Conservation (phyloP, 2,888 invertebrate species). For the Polyommatus icarus region DNA sequence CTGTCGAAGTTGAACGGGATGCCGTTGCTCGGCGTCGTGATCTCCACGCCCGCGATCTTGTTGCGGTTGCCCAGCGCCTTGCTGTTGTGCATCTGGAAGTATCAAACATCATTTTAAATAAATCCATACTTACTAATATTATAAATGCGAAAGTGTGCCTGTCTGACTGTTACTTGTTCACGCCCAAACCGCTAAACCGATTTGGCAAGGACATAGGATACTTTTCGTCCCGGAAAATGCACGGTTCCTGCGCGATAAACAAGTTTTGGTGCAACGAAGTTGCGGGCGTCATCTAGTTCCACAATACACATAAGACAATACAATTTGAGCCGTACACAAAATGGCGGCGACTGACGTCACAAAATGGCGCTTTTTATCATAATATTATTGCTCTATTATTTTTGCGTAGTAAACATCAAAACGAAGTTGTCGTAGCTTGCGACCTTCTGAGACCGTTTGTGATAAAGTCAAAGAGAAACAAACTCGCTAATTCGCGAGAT, state of each 20-base stretch:
- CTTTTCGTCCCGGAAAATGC: too few relatives aligned
- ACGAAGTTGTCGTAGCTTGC: not conserved
- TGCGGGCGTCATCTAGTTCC: not conserved
- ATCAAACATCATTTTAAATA: not conserved
- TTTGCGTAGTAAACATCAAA: not conserved
- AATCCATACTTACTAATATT: not conserved
- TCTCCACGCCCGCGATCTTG: constrained; percentile 89
- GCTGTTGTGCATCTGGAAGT: constrained; percentile 71
- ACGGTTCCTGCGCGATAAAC: too few relatives aligned
- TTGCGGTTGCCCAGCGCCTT: constrained; percentile 68
- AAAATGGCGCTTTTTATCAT: not conserved
- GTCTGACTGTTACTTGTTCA: too few relatives aligned
- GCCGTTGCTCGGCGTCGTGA: constrained; percentile 93
- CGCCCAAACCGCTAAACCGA: too few relatives aligned
- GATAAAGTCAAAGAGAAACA: constrained; percentile 18
- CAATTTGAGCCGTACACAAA: not conserved
- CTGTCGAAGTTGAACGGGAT: constrained; percentile 95
- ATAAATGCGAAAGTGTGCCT: too few relatives aligned
- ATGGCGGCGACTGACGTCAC: not conserved
- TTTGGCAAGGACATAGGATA: too few relatives aligned
- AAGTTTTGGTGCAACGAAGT: too few relatives aligned
- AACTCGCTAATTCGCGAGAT: constrained; percentile 1
- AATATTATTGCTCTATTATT: not conserved
- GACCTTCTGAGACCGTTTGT: not conserved
- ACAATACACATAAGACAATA: not conserved